A percentile compares a stretch with the other conserved stretches of the same genome.
Conservation (phyloP, 2,888 invertebrate genomes). For the Pristionchus arcanus region DNA sequence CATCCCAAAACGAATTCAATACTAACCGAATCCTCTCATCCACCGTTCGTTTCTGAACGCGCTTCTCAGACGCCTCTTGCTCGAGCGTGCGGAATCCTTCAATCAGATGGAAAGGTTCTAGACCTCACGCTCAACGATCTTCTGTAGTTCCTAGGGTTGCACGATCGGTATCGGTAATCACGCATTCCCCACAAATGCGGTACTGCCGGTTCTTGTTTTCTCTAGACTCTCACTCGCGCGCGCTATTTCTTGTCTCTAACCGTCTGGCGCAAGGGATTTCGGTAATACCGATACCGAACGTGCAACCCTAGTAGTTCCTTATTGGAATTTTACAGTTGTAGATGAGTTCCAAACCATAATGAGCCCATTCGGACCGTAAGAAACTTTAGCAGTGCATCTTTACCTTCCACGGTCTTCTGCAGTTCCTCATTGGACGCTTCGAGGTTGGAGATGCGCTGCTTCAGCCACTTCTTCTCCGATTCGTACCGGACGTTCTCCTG, state of each 20-base stretch:
- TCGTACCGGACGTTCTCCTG: conserved; percentile 70
- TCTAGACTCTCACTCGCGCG: too few relatives aligned
- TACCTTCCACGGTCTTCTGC: conserved; percentile 57
- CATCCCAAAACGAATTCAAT: not conserved
- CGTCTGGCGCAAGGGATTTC: too few relatives aligned
- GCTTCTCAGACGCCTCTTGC: conserved; percentile 32
- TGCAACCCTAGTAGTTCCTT: too few relatives aligned
- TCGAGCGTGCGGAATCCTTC: conserved; percentile 39
- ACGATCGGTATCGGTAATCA: too few relatives aligned
- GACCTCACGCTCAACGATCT: conserved; percentile 8
- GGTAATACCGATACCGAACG: too few relatives aligned
- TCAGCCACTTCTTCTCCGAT: conserved; percentile 71
- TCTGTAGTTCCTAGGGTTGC: conserved; percentile 65
- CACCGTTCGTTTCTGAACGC: not conserved
- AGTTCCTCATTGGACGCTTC: conserved; percentile 70
- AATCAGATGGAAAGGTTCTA: conserved; percentile 56
- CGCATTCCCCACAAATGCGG: too few relatives aligned
- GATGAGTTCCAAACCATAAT: too few relatives aligned
- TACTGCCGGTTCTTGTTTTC: too few relatives aligned
- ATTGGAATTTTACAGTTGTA: too few relatives aligned
- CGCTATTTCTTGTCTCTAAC: too few relatives aligned
- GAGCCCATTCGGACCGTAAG: too few relatives aligned
- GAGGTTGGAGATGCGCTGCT: conserved; percentile 69
- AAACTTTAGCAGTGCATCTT: too few relatives aligned
- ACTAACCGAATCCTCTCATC: conserved; percentile 11